Base-by-base conservation (phyloP, 2,888 invertebrate species). In the Invenusta paracnida region DNA sequence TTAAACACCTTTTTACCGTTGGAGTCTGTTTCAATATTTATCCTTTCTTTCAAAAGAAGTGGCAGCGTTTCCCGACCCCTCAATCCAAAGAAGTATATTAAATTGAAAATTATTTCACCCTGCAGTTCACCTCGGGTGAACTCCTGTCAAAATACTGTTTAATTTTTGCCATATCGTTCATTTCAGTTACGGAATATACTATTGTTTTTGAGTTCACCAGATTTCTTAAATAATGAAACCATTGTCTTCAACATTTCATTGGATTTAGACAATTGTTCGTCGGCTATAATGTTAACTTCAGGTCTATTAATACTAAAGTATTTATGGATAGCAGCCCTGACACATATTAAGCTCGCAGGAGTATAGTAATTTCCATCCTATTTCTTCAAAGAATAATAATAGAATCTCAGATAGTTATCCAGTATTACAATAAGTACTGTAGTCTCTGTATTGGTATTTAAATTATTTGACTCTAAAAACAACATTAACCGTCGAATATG, bases 51-150 rank as follows among this genome's bases (percentile, higher is more conserved):
- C 73, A 28, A 11, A n/a, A 84, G 5, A 23, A 25, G 2, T 27
- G 84, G 82, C 66, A 84, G 23, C 11, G 84, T 84, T 48, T 84
- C 84, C 28, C 84, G 29, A 81, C 82, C 82, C 30, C 84, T 30
- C 5, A 84, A 66, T 27, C 84, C 84, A 67, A 84, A 67, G 28
- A 31, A 84, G 84, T 84, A 84, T 30, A 83, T 84, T 13, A 84
- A 29, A 48, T 84, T 67, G 83, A 84, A 84, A 28, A 84, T 84
- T 11, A 84, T 83, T 79, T 84, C 84, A 30, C 83, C 25, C 82
- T 84, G 84, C 29, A 84, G 84, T 79, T 23, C 73, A 1, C n/a
- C n/a, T 48, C 73, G 31, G 82, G 82, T 30, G 82, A 82, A 82
- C 5, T 25, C 82, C 30, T 82, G 29, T 82, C 73, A 30, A 82